Evolutionary conservation across 2,797 vertebrate species (phyloP), one percentile per base, ranked within the genome.

Genomic region (Clarias laeviceps): DNA sequence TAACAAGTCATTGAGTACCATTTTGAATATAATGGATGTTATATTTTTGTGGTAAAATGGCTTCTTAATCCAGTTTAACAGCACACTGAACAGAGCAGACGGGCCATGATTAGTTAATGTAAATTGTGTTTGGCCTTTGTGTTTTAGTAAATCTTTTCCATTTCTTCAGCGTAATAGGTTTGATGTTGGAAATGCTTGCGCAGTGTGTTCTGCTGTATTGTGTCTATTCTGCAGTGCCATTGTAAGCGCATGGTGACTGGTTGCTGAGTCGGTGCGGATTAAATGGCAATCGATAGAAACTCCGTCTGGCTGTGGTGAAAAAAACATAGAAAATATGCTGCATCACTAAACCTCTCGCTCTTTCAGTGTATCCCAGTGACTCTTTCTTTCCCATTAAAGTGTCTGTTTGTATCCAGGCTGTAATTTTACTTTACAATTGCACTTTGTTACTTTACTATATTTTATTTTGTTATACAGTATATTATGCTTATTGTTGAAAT

Each of bases 271-370:
- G 20, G n/a, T 82, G 34, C 32, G 61, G 85, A 70, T 82, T n/a
- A 82, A 64, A 56, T 85, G 11, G 64, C 74, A 69, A 86, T 86
- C 85, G 12, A 86, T 86, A 82, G 56, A 34, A 40, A 37, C 61
- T 66, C 84, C 20, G 57, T 66, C 84, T 12, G 40, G 74, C 34
- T 81, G 61, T 82, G 70, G 40, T 3, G 4, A 69, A 61, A 29
- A 50, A 57, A n/a, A 0, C 57, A 34, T 4, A 0, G 76, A 18
- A 29, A 84, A 80, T 32, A 45, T 85, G 76, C 83, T 85, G 77
- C 56, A 61, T 85, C 83, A 85, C 76, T 70, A 45, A 37, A 50
- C 15, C 70, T 77, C 50, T 59, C 50, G 1, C 17, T n/a, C 72
- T 61, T 17, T 77, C 80, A 29, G 0, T 61, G 24, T 45, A 57